A percentile compares a stretch with the other conserved stretches of the same genome.
These are phyloP conservation scores for Chironomus riparius DNA, from an alignment of 2,888 invertebrate species.

Conservation along the genomic window DNA sequence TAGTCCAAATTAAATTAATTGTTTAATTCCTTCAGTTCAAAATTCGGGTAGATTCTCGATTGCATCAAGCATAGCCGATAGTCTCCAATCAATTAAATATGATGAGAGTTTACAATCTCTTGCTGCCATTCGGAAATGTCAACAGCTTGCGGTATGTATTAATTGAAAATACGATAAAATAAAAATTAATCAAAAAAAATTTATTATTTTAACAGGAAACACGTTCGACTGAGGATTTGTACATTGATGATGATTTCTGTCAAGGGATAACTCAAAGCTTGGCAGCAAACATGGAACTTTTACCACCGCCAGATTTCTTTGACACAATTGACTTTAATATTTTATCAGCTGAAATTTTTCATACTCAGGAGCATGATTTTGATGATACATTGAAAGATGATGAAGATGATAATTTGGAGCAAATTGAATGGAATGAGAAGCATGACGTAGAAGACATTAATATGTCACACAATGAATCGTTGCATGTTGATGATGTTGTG, in stretches of 20 bases:
- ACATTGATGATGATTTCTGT: slow-evolving; percentile 48
- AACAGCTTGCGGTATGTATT: background rate
- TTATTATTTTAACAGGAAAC: slow-evolving; percentile 41
- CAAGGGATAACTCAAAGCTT: slow-evolving; percentile 26
- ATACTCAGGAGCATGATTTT: slow-evolving; percentile 19
- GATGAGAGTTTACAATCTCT: slow-evolving; percentile 11
- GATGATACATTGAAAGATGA: background rate
- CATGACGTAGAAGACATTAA: background rate
- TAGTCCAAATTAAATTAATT: background rate
- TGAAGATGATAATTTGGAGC: background rate
- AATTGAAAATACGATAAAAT: background rate
- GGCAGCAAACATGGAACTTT: slow-evolving; percentile 30
- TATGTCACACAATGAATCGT: background rate
- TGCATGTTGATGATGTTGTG: background rate
- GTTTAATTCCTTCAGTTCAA: slow-evolving; percentile 4
- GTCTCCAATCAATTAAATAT: background rate
- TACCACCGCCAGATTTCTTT: slow-evolving; percentile 28
- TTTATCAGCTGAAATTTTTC: slow-evolving; percentile 21
- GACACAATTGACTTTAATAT: slow-evolving; percentile 29
- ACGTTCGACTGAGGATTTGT: slow-evolving; percentile 48
- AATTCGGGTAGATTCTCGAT: slow-evolving; percentile 2
- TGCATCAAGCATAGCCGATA: slow-evolving; percentile 5
- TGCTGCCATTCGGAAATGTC: background rate
- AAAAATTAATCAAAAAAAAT: background rate
- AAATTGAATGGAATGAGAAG: background rate